Percentiles rank a stretch among this genome's conserved stretches.
Evolutionary conservation across 2,888 invertebrate genomes (phyloP).

Genomic region (Acrobasis suavella): DNA sequence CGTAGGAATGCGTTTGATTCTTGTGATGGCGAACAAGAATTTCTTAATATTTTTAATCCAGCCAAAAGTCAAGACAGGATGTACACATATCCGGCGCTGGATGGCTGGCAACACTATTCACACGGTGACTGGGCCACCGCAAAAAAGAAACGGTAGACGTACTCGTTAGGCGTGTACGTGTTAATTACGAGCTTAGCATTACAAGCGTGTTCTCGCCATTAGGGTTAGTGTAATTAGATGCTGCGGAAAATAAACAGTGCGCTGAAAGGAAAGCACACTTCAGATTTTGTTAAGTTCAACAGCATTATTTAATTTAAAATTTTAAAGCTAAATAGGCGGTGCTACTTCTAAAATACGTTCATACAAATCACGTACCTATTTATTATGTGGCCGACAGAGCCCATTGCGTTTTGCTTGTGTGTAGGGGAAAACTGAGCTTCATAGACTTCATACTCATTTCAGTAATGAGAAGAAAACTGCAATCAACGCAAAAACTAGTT

Average conservation of each 20-base stretch:
- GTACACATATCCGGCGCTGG: too few species aligned
- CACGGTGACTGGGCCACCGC: slow-evolving; percentile 22
- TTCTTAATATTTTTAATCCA: too few species aligned
- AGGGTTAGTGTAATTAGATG: slow-evolving; percentile 15
- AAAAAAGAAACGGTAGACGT: slow-evolving; percentile 16
- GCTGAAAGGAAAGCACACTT: slow-evolving; percentile 2
- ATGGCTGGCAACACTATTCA: too few species aligned
- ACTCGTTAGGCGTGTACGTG: slow-evolving; percentile 14
- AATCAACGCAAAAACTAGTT: background rate
- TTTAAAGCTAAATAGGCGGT: background rate
- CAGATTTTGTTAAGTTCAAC: background rate
- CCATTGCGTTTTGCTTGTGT: too few species aligned
- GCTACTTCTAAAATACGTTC: background rate
- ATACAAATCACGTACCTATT: too few species aligned
- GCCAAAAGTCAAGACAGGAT: too few species aligned
- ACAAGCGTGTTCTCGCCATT: slow-evolving; percentile 13
- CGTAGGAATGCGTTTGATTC: too few species aligned
- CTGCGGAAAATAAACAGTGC: slow-evolving; percentile 6
- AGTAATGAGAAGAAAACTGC: background rate
- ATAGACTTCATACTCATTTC: background rate
- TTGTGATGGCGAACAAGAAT: too few species aligned
- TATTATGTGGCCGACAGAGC: too few species aligned
- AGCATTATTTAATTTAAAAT: background rate
- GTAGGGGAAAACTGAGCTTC: too few species aligned
- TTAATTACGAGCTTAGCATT: slow-evolving; percentile 10